phyloP scores from a whole-genome alignment of 2,888 invertebrate genomes.

The Limenitis camilla region DNA sequence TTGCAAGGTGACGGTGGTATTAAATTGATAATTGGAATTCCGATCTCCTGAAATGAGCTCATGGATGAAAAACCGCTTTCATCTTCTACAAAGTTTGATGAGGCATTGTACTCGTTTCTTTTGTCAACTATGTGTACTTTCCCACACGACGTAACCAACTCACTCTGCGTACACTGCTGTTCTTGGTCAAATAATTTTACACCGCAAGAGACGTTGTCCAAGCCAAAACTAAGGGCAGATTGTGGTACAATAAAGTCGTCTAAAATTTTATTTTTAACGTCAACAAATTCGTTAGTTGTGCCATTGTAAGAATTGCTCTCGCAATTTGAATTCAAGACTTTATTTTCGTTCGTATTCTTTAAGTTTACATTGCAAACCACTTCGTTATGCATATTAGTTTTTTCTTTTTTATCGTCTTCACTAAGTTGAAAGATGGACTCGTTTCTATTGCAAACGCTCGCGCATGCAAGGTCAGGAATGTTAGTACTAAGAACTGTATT shows the following conservation, averaged over 20 bases:
- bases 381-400: conserved; percentile 32
- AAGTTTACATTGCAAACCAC: conserved; percentile 36
- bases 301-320: conserved; percentile 35
- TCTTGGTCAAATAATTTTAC: conserved; percentile 39
- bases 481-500: conserved; percentile 64
- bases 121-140: conserved; percentile 38
- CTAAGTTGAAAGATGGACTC: conserved; percentile 14
- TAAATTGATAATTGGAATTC: conserved; percentile 76
- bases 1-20: conserved; percentile 66
- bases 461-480: conserved; percentile 58
- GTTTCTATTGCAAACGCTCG: conserved; percentile 33
- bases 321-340: conserved; percentile 37
- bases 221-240: conserved; percentile 36
- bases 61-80: conserved; percentile 91
- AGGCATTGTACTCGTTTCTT: conserved; percentile 46
- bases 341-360: conserved; percentile 38
- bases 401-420: conserved; percentile 26
- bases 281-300: conserved; percentile 34
- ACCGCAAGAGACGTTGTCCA: conserved; percentile 41
- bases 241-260: conserved; percentile 39
- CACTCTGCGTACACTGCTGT: conserved; percentile 23
- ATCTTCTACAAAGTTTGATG: conserved; percentile 76
- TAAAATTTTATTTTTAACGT: conserved; percentile 35
- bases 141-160: conserved; percentile 25
- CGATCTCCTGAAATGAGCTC: conserved; percentile 88